These are phyloP conservation scores for Molossus alvarezi DNA, from an alignment of 2,797 vertebrate species.

Conservation along the genomic window DNA sequence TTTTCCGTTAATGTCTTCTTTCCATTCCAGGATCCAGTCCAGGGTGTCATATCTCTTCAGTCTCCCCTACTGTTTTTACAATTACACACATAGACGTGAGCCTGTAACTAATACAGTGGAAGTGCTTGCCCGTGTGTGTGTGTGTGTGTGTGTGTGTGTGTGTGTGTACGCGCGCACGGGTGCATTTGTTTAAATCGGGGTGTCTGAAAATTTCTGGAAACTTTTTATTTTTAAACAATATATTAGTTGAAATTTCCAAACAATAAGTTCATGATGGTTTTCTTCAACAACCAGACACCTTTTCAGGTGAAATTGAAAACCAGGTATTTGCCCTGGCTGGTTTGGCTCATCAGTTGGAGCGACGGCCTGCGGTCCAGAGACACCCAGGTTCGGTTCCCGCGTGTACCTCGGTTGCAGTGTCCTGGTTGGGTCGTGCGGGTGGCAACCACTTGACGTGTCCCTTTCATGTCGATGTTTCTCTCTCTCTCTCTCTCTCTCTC, in stretches of 20 bases:
- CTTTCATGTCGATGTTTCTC: too few species aligned
- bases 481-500: too few species aligned
- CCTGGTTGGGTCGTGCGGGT: too few species aligned
- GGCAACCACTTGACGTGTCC: too few species aligned
- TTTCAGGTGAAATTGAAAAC: slow-evolving; percentile 65
- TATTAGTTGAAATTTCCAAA: slow-evolving; percentile 17
- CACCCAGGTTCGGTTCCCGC: too few species aligned
- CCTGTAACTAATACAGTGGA: neutral
- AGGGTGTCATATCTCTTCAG: neutral
- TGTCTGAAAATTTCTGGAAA: slow-evolving; percentile 18
- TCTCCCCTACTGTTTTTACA: neutral
- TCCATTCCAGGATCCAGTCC: neutral
- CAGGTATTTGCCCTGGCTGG: too few species aligned
- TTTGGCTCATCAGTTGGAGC: too few species aligned
- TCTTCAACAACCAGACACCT: neutral
- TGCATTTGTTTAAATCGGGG: neutral
- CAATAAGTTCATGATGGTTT: neutral
- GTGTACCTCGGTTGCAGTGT: too few species aligned
- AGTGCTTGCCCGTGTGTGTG: neutral
- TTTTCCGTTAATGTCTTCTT: neutral
- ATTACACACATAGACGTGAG: fast-evolving
- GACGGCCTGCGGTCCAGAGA: too few species aligned
- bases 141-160: neutral
- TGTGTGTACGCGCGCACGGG: neutral
- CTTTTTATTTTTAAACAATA: slow-evolving; percentile 63